Percentiles rank a stretch among this genome's conserved stretches.
These are phyloP conservation scores for Drymonia ruficornis DNA, from an alignment of 2,888 invertebrate genomes.

Conservation along the genomic window DNA sequence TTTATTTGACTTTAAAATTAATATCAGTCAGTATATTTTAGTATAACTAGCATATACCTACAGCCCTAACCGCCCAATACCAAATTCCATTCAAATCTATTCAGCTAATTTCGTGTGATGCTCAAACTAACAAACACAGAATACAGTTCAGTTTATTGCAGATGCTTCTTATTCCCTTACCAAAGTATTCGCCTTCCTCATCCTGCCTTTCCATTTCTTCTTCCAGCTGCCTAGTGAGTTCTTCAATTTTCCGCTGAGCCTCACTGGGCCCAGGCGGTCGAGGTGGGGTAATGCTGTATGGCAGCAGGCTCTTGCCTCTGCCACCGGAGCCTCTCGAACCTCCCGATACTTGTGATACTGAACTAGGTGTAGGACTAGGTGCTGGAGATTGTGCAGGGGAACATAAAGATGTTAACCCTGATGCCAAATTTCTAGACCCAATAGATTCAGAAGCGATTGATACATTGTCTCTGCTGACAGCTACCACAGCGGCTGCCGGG, in stretches of 20 bases:
- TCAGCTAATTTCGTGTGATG: too few species aligned
- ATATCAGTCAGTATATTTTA: too few species aligned
- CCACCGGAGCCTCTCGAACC: conserved; percentile 84
- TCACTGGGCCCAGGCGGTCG: conserved; percentile 95
- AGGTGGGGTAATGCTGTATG: conserved; percentile 95
- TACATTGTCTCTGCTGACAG: conserved; percentile 74
- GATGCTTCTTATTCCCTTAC: conserved; percentile 81
- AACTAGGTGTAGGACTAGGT: conserved; percentile 87
- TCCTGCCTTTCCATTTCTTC: conserved; percentile 98
- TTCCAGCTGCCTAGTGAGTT: conserved; percentile 95
- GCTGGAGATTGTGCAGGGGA: conserved; percentile 85
- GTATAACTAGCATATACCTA: too few species aligned
- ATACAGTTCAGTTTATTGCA: too few species aligned
- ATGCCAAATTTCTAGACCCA: conserved; percentile 69
- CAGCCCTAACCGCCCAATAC: too few species aligned
- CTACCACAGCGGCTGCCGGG: conserved; percentile 73
- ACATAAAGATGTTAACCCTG: conserved; percentile 76
- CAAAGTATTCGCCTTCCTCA: conserved; percentile 98
- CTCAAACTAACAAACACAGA: too few species aligned
- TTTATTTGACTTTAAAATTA: too few species aligned
- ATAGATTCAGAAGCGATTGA: conserved; percentile 70
- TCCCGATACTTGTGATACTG: conserved; percentile 85
- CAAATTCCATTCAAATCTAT: too few species aligned
- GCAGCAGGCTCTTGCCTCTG: conserved; percentile 88
- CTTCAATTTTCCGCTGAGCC: conserved; percentile 96